Percentiles rank a stretch among this genome's conserved stretches.
Evolutionary conservation across 2,113 vertebrate species (phyloP).

Genomic region (Anolis carolinensis): DNA sequence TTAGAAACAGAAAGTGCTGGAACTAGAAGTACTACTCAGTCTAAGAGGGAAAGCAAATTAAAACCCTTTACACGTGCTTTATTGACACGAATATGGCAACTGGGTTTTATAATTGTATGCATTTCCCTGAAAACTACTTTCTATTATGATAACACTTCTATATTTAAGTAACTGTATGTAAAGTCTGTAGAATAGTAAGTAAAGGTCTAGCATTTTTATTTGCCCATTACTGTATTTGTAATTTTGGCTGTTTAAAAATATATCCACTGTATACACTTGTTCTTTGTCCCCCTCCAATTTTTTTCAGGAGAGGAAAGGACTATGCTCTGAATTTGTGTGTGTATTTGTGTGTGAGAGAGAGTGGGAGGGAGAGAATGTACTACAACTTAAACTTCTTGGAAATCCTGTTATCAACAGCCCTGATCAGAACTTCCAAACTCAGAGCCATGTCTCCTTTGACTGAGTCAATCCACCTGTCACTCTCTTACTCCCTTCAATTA

Average conservation of each 20-base stretch:
- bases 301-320: background rate
- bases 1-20: too few species aligned
- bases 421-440: too few species aligned
- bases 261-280: background rate
- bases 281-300: background rate
- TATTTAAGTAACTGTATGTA: constrained; percentile 3
- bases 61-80: too few species aligned
- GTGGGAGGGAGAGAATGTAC: too few species aligned
- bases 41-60: too few species aligned
- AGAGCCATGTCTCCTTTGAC: too few species aligned
- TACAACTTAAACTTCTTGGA: too few species aligned
- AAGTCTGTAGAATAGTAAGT: background rate
- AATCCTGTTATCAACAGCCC: too few species aligned
- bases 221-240: constrained; percentile 18
- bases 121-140: background rate
- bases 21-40: too few species aligned
- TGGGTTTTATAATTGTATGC: background rate
- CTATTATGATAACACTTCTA: background rate
- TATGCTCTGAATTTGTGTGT: background rate
- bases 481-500: too few species aligned
- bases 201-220: constrained; percentile 33
- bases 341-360: too few species aligned
- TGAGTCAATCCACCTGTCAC: too few species aligned
- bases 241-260: background rate
- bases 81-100: background rate